phyloP scores from a whole-genome alignment of 2,797 vertebrate genomes.

The Malacoctenus gilli region DNA sequence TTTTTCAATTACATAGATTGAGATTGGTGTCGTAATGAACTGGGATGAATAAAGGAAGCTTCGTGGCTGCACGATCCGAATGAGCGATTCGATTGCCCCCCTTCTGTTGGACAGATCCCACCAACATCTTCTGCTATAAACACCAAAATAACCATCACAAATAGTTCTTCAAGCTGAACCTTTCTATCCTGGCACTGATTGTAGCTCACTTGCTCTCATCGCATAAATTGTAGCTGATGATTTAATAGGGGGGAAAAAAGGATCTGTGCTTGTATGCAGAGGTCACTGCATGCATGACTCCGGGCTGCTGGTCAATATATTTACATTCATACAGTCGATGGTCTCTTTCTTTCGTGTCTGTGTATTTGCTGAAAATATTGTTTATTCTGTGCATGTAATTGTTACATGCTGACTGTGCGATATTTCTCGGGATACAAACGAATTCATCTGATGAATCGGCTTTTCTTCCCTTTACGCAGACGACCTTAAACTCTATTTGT shows the following conservation, averaged over 20 bases:
- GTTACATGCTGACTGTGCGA: slow-evolving; percentile 12
- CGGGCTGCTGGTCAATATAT: background rate
- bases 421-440: background rate
- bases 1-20: no score
- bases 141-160: no score
- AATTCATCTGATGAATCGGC: background rate
- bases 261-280: slow-evolving; percentile 1
- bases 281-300: background rate
- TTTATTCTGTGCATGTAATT: slow-evolving; percentile 15
- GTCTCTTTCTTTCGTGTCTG: slow-evolving; percentile 3
- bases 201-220: slow-evolving; percentile 8
- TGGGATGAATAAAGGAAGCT: no score
- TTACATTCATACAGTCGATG: background rate
- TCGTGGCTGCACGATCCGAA: no score
- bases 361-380: slow-evolving; percentile 8
- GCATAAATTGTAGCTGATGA: slow-evolving; percentile 1
- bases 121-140: no score
- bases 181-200: background rate
- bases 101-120: no score
- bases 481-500: slow-evolving; percentile 2
- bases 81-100: no score
- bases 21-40: no score
- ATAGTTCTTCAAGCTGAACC: no score
- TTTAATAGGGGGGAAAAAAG: slow-evolving; percentile 9
- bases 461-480: slow-evolving; percentile 18